phyloP scores from a whole-genome alignment of 1,140 invertebrate species.

The Ceratosolen solmsi region DNA sequence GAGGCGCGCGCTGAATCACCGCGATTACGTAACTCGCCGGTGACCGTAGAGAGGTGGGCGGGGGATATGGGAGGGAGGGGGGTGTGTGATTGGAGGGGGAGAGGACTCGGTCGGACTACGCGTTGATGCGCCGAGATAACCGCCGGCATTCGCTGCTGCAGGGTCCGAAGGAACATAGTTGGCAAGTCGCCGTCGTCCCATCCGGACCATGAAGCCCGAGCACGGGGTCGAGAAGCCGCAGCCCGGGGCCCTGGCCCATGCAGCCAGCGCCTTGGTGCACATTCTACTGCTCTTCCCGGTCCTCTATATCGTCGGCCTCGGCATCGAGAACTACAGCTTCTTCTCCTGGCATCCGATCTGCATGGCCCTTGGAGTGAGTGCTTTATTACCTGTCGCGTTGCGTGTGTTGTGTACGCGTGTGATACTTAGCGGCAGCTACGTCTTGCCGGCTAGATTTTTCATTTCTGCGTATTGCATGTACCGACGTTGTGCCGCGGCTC shows the following conservation, averaged over 20 bases:
- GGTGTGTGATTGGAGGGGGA: too few species aligned
- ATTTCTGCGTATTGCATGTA: too few species aligned
- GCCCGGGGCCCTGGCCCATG: constrained; percentile 57
- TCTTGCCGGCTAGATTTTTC: too few species aligned
- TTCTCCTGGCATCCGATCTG: constrained; percentile 72
- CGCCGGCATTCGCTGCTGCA: not conserved
- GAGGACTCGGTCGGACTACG: not conserved
- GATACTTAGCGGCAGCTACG: too few species aligned
- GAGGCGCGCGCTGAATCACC: constrained; percentile 3
- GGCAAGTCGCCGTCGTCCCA: not conserved
- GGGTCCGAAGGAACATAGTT: not conserved
- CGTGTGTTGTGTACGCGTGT: too few species aligned
- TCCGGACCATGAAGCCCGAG: constrained; percentile 26
- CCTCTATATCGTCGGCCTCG: constrained; percentile 65
- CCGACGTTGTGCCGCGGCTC: too few species aligned
- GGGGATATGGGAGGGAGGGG: too few species aligned
- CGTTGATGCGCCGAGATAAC: constrained; percentile 3
- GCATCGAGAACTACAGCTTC: constrained; percentile 56
- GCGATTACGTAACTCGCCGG: not conserved
- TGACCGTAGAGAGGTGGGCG: too few species aligned
- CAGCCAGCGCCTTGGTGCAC: constrained; percentile 60
- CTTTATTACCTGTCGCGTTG: not conserved
- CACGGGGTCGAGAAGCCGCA: constrained; percentile 48
- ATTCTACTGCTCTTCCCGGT: constrained; percentile 64
- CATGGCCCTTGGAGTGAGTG: constrained; percentile 68